Base-by-base conservation (phyloP, 2,113 vertebrate species). In the Salvelinus alpinus region DNA sequence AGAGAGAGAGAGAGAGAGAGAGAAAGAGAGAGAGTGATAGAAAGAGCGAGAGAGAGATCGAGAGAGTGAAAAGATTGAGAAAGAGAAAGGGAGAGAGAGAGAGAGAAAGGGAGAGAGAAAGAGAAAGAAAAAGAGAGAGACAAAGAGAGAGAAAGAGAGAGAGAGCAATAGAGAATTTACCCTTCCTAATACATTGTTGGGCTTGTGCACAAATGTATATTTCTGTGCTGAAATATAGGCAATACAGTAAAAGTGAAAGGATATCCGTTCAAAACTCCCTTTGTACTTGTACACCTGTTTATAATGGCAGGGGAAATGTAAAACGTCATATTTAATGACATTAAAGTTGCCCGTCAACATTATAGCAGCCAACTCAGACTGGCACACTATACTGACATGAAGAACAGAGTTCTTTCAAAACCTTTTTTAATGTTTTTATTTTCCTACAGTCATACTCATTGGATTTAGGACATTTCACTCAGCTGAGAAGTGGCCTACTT, bases 381-480 rank as follows among this genome's bases (percentile, higher is more conserved):
- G 64, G 78, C 88, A 86, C 82, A 86, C 83, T 82, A 88, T 79
- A 83, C 85, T 77, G 87, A 82, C 85, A 57, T 57, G 51, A 57
- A 57, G 20, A 44, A 82, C 9, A 44, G 8, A 57, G 54, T 57
- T 77, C 80, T 87, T 86, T 89, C 47, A 79, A 82, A 85, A 44
- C 38, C 78, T 24, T 18, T 14, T 85, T 90, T 85, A 87, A 81
- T 89, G 38, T 44, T 89, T 86, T 89, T 79, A 82, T 44, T 44
- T 44, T 44, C 38, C 38, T 44, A 44, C 9, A 11, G 38, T 44
- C 80, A 86, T 81, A 81, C 80, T 88, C 80, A 54, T 5, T 85
- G 83, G 87, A 79, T 86, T 92, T 88, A 44, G 9, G 89, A 88
- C 86, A 86, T 91, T 88, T 87, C 85, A 84, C 84, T 85, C 86